Conservation (phyloP, 2,888 invertebrate genomes). For the Xestoiulus laeticollis region DNA sequence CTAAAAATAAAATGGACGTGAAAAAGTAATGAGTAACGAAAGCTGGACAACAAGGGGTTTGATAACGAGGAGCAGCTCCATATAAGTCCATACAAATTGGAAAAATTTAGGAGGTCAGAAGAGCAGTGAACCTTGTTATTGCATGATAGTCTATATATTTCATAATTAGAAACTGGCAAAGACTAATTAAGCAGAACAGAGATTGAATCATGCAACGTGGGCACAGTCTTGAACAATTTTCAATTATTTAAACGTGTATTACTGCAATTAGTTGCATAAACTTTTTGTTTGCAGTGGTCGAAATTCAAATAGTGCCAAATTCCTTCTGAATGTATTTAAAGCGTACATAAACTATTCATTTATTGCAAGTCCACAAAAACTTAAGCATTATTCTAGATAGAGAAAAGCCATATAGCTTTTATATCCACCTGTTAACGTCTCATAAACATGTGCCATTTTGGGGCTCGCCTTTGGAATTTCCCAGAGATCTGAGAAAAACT, state of each 20-base stretch:
- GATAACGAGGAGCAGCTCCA: neutral
- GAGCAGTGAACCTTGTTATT: neutral
- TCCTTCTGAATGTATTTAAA: too few species aligned
- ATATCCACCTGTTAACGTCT: too few species aligned
- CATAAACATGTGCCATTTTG: too few species aligned
- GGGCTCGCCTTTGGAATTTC: neutral
- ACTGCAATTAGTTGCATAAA: too few species aligned
- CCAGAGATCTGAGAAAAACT: neutral
- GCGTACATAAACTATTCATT: too few species aligned
- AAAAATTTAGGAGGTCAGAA: neutral
- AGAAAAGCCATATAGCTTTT: too few species aligned
- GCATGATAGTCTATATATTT: conserved; percentile 15
- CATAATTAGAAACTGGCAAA: conserved; percentile 35
- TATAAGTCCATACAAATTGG: conserved; percentile 32
- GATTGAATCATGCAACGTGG: neutral
- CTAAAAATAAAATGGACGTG: neutral
- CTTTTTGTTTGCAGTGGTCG: too few species aligned
- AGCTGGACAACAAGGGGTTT: neutral
- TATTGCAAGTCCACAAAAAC: too few species aligned
- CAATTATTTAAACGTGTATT: too few species aligned
- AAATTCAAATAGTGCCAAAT: too few species aligned
- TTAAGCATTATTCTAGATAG: too few species aligned
- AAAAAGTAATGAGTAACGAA: neutral
- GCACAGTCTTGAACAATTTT: too few species aligned
- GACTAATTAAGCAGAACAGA: neutral